Evolutionary conservation across 1,140 invertebrate species (phyloP), one percentile per base, ranked within the genome.

Genomic region (Ganaspis sp.): DNA sequence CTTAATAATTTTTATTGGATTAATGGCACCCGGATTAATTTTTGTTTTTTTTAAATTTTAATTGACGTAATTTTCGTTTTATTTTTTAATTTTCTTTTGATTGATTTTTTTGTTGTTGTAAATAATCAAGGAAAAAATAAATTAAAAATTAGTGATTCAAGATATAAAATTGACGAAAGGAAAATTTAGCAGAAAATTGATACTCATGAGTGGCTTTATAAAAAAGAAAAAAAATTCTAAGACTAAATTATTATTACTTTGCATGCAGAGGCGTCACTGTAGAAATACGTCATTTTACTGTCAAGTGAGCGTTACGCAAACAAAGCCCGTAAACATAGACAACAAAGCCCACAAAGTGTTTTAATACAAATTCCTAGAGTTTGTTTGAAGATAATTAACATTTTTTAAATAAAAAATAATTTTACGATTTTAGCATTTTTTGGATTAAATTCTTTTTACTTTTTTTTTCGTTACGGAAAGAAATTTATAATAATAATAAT

Each of bases 261-360:
- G 19, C 77, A 34, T 69, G 70, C 21, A 42, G 54, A 71, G 49
- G 23, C 70, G 78, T 79, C 78, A 77, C 71, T 75, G 75, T 29
- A 69, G 74, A 53, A 37, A 15, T 76, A 12, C 70, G 70, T 79
- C 70, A 72, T 77, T 42, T 40, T 64, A 49, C 72, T 37, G 70
- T 21, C 42, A 26, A 54, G 49, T 69, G n/a, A 19, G 40, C 34
- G 72, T 79, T 42, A 64, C n/a, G 53, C 34, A 71, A 49, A 58
- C 53, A 58, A 58, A 9, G 1, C 9, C 53, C 19, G 53, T 23
- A 58, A 58, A 58, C 19, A 58, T 26, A 58, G 53, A 58, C 42
- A 45, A 45, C 42, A 45, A 58, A 58, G 26, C 19, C 9, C 23
- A 58, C 53, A 58, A 9, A 58, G 17, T 21, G 4, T 58, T 19